These are phyloP conservation scores for Leptopilina syphax DNA, from an alignment of 2,888 invertebrate genomes.

Conservation along the genomic window DNA sequence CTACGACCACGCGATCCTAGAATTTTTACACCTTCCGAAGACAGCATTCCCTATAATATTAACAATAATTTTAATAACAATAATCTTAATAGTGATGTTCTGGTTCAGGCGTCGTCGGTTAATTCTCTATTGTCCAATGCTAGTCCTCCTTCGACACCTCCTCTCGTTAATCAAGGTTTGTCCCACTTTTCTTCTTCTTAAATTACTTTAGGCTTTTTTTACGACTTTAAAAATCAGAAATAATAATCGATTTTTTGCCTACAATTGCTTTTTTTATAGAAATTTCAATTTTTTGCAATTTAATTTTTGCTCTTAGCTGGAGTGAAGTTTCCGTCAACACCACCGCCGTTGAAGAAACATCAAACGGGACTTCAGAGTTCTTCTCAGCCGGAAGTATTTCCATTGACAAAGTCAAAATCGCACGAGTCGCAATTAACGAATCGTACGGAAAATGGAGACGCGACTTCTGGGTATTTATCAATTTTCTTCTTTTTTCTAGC, in stretches of 20 bases:
- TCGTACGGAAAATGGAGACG: conserved; percentile 79
- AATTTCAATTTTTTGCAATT: conserved; percentile 22
- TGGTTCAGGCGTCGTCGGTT: conserved; percentile 77
- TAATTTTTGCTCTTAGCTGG: conserved; percentile 68
- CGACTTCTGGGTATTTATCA: conserved; percentile 69
- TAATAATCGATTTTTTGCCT: not conserved
- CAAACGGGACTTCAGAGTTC: conserved; percentile 79
- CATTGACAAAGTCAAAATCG: conserved; percentile 92
- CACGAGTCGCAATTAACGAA: conserved; percentile 92
- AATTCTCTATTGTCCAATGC: conserved; percentile 78
- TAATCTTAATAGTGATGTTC: conserved; percentile 69
- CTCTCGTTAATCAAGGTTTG: conserved; percentile 56
- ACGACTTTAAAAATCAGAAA: conserved; percentile 16
- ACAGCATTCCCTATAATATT: conserved; percentile 75
- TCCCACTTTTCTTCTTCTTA: not conserved
- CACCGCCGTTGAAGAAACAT: conserved; percentile 88
- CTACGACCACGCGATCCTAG: conserved; percentile 78
- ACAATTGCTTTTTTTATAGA: not conserved
- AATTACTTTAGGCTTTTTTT: too few species aligned
- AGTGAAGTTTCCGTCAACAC: conserved; percentile 87
- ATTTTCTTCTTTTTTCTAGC: not conserved
- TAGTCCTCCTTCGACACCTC: conserved; percentile 75
- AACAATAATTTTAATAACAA: conserved; percentile 76
- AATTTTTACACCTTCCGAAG: conserved; percentile 81
- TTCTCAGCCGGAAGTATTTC: conserved; percentile 74